phyloP scores from a whole-genome alignment of 2,888 invertebrate genomes.

The Eupithecia subfuscata region DNA sequence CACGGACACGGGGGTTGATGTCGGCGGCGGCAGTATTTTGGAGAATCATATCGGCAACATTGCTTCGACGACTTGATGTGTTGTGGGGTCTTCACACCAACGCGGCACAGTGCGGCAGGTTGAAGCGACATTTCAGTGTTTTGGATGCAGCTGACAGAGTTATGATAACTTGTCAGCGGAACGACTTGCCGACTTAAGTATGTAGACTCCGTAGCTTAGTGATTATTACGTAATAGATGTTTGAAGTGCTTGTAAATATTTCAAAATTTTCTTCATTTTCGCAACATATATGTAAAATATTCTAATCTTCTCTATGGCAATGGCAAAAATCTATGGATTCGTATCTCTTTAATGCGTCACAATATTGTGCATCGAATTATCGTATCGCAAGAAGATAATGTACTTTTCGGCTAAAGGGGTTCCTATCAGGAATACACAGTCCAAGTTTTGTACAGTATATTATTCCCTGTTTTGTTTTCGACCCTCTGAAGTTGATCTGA shows the following conservation, averaged over 20 bases:
- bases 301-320: background rate
- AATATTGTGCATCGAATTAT: background rate
- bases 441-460: conserved; percentile 70
- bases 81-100: background rate
- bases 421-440: conserved; percentile 72
- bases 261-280: background rate
- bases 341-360: background rate
- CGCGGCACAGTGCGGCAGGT: background rate
- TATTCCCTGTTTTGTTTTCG: conserved; percentile 45
- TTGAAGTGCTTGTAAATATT: background rate
- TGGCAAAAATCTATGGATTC: background rate
- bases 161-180: background rate
- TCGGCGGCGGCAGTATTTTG: background rate
- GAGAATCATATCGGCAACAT: background rate
- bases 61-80: background rate
- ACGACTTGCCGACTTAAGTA: too few relatives aligned
- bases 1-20: background rate
- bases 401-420: conserved; percentile 59
- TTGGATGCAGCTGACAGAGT: background rate
- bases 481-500: conserved; percentile 41
- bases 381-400: background rate
- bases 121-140: background rate
- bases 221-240: background rate
- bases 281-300: background rate
- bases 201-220: background rate